Base-by-base conservation (phyloP, 1,140 invertebrate genomes). In the Aphidius ervi region DNA sequence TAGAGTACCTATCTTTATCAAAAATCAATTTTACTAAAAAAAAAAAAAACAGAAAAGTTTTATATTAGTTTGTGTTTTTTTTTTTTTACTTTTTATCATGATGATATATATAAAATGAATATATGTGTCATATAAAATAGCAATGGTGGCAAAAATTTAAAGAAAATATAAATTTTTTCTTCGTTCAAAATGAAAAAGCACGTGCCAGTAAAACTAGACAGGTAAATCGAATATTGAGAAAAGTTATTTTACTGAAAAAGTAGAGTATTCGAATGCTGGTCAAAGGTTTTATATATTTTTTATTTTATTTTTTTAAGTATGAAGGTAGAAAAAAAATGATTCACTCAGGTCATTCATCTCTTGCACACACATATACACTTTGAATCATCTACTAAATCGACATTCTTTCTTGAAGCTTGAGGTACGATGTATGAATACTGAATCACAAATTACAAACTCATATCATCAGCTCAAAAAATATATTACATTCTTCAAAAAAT, bases 211-310 rank as follows among this genome's bases (percentile, higher is more conserved):
- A 41, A n/a, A 46, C 31, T 54, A 46, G 59, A 60, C 37, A 55
- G 31, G 23, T 37, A 46, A 56, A 61, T 49, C 40, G 45, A 61
- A 56, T 56, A 56, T 61, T 40, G 20, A 39, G 23, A 47, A 47
- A 62, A 46, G 6, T 53, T 40, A 46, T 61, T 10, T 46, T 48
- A 52, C 16, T 39, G 31, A 39, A 31, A 45, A 20, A 50, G 63
- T 65, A 63, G 66, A 63, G 62, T 67, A 73, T 72, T 72, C 64
- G 68, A 70, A 71, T 69, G 63, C 66, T 61, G 58, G 57, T 59
- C 46, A 64, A 66, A 70, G 56, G 46, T 61, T 58, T 37, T 45
- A 50, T 62, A 31, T 62, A 39, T 9, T 53, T 59, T 55, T 55
- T n/a, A 43, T 43, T 55, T 10, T 5, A 54, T 58, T 48, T 52